Evolutionary conservation across 2,797 vertebrate species (phyloP).

Genomic region (Oceanodroma leucorhoa): DNA sequence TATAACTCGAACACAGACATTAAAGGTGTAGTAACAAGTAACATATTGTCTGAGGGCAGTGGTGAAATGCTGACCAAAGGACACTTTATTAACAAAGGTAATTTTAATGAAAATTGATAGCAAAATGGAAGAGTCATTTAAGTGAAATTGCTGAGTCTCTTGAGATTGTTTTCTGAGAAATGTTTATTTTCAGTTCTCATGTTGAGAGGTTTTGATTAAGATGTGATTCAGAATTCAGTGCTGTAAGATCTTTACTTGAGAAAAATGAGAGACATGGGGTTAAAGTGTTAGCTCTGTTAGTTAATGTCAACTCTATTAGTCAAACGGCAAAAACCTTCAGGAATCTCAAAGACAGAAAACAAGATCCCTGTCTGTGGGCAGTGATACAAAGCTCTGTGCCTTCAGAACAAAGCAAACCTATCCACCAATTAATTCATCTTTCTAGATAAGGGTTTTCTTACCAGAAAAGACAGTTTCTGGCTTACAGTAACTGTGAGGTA

Average conservation of each 20-base stretch:
- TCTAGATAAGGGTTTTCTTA: background rate
- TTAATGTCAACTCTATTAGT: background rate
- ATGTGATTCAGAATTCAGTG: background rate
- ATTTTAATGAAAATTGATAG: background rate
- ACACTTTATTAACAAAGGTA: background rate
- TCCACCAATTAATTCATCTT: background rate
- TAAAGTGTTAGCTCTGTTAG: background rate
- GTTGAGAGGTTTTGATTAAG: background rate
- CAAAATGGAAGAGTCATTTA: background rate
- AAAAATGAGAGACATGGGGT: background rate
- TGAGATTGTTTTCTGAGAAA: background rate
- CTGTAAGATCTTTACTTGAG: background rate
- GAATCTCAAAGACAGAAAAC: background rate
- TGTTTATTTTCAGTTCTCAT: background rate
- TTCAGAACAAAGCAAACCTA: background rate
- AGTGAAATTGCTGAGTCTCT: background rate
- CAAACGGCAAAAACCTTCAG: background rate
- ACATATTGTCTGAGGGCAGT: background rate
- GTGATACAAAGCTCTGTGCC: background rate
- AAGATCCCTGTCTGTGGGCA: background rate
- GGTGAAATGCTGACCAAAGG: background rate
- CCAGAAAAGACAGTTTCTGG: background rate
- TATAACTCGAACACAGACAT: background rate
- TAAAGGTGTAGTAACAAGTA: no score
- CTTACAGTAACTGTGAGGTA: background rate